phyloP scores from a whole-genome alignment of 1,140 invertebrate species.

The Drosophila arizonae region DNA sequence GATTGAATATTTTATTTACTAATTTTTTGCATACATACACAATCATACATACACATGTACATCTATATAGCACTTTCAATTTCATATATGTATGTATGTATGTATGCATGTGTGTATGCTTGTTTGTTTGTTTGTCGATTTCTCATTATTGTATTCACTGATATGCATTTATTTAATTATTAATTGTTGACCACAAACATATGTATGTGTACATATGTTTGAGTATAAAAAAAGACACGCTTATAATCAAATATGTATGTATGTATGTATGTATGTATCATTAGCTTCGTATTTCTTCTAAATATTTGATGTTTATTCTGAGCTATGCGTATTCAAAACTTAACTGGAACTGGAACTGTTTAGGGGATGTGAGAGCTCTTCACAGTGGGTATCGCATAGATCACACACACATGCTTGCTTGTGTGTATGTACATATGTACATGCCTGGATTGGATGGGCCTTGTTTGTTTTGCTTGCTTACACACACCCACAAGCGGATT shows the following conservation, averaged over 20 bases:
- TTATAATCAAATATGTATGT: constrained; percentile 10
- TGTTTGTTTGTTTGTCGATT: constrained; percentile 31
- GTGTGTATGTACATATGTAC: not conserved
- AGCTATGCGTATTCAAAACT: too few relatives aligned
- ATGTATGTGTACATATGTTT: constrained; percentile 1
- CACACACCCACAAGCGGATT: constrained; percentile 23
- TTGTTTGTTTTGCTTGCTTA: not conserved
- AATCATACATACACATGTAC: constrained; percentile 24
- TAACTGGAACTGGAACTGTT: not conserved
- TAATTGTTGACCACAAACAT: constrained; percentile 33
- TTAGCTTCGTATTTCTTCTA: not conserved
- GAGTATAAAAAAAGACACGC: not conserved
- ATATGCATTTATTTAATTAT: constrained; percentile 73
- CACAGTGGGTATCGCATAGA: constrained; percentile 37
- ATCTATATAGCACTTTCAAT: constrained; percentile 12
- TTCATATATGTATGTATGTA: constrained; percentile 19
- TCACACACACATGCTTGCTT: constrained; percentile 10
- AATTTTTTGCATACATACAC: constrained; percentile 24
- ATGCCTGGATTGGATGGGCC: not conserved
- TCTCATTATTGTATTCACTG: constrained; percentile 67
- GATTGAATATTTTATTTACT: constrained; percentile 50
- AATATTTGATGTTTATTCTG: too few relatives aligned
- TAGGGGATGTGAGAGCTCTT: not conserved
- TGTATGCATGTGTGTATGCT: constrained; percentile 13
- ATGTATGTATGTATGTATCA: constrained; percentile 6